Conservation (phyloP, 2,888 invertebrate genomes). For the Beris chalybata region DNA sequence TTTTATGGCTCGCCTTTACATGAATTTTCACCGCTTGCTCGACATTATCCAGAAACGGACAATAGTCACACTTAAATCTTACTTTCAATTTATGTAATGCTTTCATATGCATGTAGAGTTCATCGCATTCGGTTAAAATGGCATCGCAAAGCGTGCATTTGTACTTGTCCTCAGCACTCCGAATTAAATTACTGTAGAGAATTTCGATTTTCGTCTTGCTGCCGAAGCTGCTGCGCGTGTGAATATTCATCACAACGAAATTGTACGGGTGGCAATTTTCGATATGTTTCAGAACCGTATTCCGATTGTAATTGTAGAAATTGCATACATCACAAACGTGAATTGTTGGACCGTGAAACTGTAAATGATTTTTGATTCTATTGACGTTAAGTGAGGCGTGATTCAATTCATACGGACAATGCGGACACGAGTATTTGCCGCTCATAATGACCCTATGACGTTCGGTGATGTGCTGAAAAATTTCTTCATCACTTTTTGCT, state of each 20-base stretch:
- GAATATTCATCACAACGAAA: conserved; percentile 1
- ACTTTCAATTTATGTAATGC: conserved; percentile 18
- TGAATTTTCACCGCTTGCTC: neutral
- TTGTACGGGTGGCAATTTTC: conserved; percentile 21
- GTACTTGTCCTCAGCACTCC: conserved; percentile 22
- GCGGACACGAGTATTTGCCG: conserved; percentile 19
- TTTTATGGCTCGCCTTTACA: neutral
- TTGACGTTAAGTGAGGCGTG: conserved; percentile 1
- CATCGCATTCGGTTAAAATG: conserved; percentile 18
- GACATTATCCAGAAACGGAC: conserved; percentile 8
- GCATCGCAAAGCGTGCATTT: conserved; percentile 22
- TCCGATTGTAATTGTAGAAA: conserved; percentile 20
- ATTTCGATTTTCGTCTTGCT: conserved; percentile 22
- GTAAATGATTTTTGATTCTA: conserved; percentile 21
- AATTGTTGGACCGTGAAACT: conserved; percentile 19
- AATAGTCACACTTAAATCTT: conserved; percentile 14
- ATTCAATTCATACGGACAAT: conserved; percentile 12
- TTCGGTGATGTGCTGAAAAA: conserved; percentile 8
- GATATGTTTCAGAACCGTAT: conserved; percentile 15
- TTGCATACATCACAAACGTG: conserved; percentile 21
- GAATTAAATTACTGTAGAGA: conserved; percentile 9
- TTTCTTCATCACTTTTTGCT: conserved; percentile 9
- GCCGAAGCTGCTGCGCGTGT: neutral
- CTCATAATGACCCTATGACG: conserved; percentile 9
- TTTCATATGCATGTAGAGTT: conserved; percentile 19